Base-by-base conservation (phyloP, 2,888 invertebrate genomes). In the Cheilosia grossa region DNA sequence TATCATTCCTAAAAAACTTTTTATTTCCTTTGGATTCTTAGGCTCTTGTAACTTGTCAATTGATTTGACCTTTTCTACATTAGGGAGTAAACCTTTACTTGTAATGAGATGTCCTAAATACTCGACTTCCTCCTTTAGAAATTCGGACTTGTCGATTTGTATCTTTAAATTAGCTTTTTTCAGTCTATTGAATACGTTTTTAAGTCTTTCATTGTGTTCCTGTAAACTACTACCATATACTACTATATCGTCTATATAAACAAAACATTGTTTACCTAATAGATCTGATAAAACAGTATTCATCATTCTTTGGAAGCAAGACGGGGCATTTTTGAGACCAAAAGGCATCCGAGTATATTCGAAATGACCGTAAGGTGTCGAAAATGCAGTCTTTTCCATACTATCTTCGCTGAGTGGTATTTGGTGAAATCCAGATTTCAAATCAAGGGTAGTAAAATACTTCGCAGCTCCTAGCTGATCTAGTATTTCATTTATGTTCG, bases 1-100 rank as follows among this genome's bases (percentile, higher is more conserved):
- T 15, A 82, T 88, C 30, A 30, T 30, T 42, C 56, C 56, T 10
- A 56, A 19, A 37, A 56, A 56, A 37, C 40, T 58, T 21, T 58
- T 58, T 7, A 42, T 58, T 58, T 40, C 42, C 15, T 59, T 40
- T 21, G 59, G 21, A 30, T 21, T 42, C 40, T 42, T 59, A 21
- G 42, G 40, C n/a, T 59, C 37, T 37, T 21, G 15, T 42, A 42
- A 40, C 15, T 59, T 42, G 21, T 59, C 42, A 24, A 59, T 59
- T 21, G 42, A 1, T 21, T 59, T 42, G n/a, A 59, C 42, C n/a
- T 42, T 59, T 42, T 42, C 40, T 42, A 40, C 15, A 24, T 42
- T 59, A 24, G 24, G 24, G n/a, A 59, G 59, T 59, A 59, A 42
- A 19, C 66, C 66, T 7, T 53, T 21, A 40, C 19, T 47, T 33